Evolutionary conservation across 2,888 invertebrate genomes (phyloP).

Genomic region (Calameuta pallipes): DNA sequence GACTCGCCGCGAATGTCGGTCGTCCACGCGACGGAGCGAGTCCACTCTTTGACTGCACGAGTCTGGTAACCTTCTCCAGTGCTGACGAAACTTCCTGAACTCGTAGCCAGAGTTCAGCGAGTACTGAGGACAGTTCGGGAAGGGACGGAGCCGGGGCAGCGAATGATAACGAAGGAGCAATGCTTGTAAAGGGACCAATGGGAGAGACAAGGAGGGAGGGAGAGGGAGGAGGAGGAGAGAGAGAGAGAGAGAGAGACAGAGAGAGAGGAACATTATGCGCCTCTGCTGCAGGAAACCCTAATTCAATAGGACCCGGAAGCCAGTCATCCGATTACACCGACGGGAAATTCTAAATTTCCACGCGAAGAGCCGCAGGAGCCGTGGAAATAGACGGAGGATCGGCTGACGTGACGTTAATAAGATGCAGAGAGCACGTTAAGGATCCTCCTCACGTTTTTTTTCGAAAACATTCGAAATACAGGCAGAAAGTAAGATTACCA

Average conservation of each 20-base stretch:
- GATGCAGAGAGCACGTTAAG: slow-evolving; percentile 44
- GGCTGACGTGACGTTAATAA: slow-evolving; percentile 47
- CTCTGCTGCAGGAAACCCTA: slow-evolving; percentile 16
- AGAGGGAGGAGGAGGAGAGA: neutral
- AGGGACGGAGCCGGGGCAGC: too few species aligned
- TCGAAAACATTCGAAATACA: slow-evolving; percentile 16
- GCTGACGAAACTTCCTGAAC: too few species aligned
- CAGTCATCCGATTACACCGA: slow-evolving; percentile 43
- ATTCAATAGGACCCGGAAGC: slow-evolving; percentile 42
- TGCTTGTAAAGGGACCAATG: neutral
- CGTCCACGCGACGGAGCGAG: slow-evolving; percentile 1
- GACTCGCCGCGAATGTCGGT: slow-evolving; percentile 7
- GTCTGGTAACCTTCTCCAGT: too few species aligned
- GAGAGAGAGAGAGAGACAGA: slow-evolving; percentile 3
- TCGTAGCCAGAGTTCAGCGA: too few species aligned
- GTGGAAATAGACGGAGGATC: too few species aligned
- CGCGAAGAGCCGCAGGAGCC: neutral
- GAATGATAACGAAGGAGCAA: too few species aligned
- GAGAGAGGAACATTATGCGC: slow-evolving; percentile 14
- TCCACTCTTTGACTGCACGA: too few species aligned
- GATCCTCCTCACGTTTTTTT: slow-evolving; percentile 34
- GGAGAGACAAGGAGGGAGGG: neutral
- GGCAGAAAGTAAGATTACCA: too few species aligned
- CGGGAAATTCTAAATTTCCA: slow-evolving; percentile 45
- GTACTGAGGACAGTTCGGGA: too few species aligned